A percentile compares a stretch with the other conserved stretches of the same genome.
These are phyloP conservation scores for Styela clava DNA, from an alignment of 23 tunicate genomes.

Conservation along the genomic window DNA sequence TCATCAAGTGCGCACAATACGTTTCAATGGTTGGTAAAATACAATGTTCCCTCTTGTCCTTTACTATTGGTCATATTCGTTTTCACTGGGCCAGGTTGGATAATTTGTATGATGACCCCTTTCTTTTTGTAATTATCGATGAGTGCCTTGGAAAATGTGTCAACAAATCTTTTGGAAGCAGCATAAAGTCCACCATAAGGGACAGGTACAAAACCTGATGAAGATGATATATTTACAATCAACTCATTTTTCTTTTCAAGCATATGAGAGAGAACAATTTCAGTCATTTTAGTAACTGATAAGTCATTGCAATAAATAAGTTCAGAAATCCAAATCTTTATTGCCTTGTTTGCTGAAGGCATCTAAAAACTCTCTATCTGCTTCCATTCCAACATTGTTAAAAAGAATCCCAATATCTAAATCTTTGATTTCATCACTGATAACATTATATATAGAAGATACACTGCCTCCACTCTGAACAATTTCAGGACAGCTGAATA, in stretches of 20 bases:
- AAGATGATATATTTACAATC: slow-evolving; percentile 70
- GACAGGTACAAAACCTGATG: slow-evolving; percentile 39
- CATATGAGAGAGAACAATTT: slow-evolving; percentile 54
- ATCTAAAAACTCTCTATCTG: slow-evolving; percentile 34
- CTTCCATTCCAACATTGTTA: slow-evolving; percentile 69
- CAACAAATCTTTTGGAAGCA: slow-evolving; percentile 72
- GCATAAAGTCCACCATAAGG: slow-evolving; percentile 61
- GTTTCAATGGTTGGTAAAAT: slow-evolving; percentile 38
- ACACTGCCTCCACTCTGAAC: not conserved
- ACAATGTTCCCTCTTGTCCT: slow-evolving; percentile 18
- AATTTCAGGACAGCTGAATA: slow-evolving; percentile 13
- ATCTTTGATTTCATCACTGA: slow-evolving; percentile 25
- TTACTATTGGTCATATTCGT: slow-evolving; percentile 67
- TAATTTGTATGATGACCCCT: slow-evolving; percentile 67
- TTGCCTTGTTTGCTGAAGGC: not conserved
- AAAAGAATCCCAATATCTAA: slow-evolving; percentile 64
- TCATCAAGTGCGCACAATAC: slow-evolving; percentile 34
- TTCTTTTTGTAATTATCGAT: slow-evolving; percentile 38
- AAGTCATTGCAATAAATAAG: slow-evolving; percentile 39
- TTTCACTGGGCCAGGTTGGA: slow-evolving; percentile 62
- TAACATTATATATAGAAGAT: slow-evolving; percentile 34
- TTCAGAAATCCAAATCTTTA: slow-evolving; percentile 12
- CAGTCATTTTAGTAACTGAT: slow-evolving; percentile 57
- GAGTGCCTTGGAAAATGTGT: slow-evolving; percentile 53
- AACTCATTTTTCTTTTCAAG: slow-evolving; percentile 40